Base-by-base conservation (phyloP, 2,797 vertebrate species). In the Sebastes dallii region DNA sequence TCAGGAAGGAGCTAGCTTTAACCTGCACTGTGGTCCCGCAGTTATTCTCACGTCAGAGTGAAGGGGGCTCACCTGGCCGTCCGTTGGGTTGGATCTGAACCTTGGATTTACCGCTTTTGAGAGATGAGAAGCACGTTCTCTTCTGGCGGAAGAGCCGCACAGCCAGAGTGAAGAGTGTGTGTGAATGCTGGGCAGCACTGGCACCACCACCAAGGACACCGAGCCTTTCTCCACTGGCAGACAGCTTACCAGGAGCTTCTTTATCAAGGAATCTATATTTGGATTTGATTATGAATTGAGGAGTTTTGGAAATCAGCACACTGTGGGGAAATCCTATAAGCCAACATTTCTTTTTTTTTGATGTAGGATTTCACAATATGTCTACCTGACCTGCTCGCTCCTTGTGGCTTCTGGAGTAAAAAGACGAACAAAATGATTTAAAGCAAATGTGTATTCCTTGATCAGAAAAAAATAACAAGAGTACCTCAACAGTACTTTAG, bases 401-500 rank as follows among this genome's bases (percentile, higher is more conserved):
- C 72, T 81, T 82, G 80, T 85, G 88, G 88, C 78, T 18, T 88
- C 58, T 86, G 91, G 90, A 93, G 84, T 87, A 69, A 86, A 69
- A 86, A 81, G 75, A 88, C 66, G 9, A 84, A 82, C 75, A 18
- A 20, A 50, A 86, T 86, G 77, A 87, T 91, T 90, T 91, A 66
- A 88, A 88, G 76, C 80, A 81, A 89, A 88, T 84, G 75, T 88
- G 59, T 87, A 76, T 92, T 83, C 84, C 87, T 75, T 91, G 86
- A 90, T 88, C 71, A 76, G 86, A 8, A 65, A 24, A 22, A 88
- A 87, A 91, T 88, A 88, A 89, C 90, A 89, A 12, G 54, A 88
- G 91, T 93, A 94, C 92, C 93, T 92, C 92, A 89, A 89, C 90
- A 84, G 91, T 92, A 85, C 92, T 84, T 92, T 93, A 92, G 88